Conservation (phyloP, 2,888 invertebrate species). For the Branchipolynoe longqiensis region DNA sequence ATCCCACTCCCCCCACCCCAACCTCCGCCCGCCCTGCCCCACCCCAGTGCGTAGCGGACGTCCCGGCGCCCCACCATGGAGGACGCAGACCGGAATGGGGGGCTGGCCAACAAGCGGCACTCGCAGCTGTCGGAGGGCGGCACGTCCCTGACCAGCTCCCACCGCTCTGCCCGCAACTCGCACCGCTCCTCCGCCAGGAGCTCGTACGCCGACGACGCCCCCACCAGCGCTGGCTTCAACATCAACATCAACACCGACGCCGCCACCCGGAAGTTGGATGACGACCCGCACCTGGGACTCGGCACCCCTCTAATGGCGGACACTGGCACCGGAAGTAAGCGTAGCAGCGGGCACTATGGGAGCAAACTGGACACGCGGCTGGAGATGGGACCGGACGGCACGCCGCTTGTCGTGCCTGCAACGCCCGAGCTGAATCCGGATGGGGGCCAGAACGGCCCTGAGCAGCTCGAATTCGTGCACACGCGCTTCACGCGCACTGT, state of each 20-base stretch:
- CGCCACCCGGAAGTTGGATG: not conserved
- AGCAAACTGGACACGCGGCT: slow-evolving; percentile 31
- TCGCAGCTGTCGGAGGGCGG: slow-evolving; percentile 31
- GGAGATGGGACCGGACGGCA: slow-evolving; percentile 22
- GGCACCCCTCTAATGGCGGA: slow-evolving; percentile 15
- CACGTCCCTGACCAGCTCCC: not conserved
- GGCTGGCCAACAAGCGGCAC: slow-evolving; percentile 29
- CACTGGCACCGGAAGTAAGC: not conserved
- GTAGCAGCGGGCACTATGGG: not conserved
- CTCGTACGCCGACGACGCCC: slow-evolving; percentile 23
- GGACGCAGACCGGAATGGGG: slow-evolving; percentile 5
- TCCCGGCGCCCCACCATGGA: no score
- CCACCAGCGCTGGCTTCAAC: not conserved
- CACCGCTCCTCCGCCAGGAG: not conserved
- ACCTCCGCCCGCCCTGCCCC: no score
- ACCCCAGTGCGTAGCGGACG: no score
- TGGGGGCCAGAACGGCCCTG: not conserved
- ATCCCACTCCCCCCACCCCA: no score
- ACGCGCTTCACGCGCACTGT: not conserved
- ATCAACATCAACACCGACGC: not conserved
- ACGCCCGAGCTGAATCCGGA: not conserved
- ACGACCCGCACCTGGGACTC: no score
- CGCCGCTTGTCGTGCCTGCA: not conserved
- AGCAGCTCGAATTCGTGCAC: slow-evolving; percentile 29
- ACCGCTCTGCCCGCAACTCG: not conserved